These are phyloP conservation scores for Blastomussa wellsi DNA, from an alignment of 92 coral and sea anemone genomes.

Conservation along the genomic window DNA sequence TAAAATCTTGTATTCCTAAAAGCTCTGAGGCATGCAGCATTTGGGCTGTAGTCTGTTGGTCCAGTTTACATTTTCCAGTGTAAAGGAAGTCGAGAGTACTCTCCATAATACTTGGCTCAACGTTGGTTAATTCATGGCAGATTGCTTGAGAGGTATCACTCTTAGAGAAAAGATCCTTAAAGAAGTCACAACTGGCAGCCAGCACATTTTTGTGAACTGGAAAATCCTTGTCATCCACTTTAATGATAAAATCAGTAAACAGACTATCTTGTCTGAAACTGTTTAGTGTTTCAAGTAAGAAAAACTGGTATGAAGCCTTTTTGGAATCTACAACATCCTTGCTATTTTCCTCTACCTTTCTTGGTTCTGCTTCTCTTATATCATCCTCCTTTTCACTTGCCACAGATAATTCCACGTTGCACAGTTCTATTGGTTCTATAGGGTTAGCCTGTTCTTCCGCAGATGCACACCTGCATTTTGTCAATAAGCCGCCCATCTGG, in stretches of 20 bases:
- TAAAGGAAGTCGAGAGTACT: conserved; percentile 38
- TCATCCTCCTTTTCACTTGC: conserved; percentile 8
- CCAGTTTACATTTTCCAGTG: conserved; percentile 51
- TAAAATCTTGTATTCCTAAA: conserved; percentile 38
- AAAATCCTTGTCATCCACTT: conserved; percentile 32
- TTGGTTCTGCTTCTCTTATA: background rate
- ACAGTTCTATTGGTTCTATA: background rate
- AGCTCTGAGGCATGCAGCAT: conserved; percentile 40
- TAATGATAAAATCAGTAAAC: conserved; percentile 51
- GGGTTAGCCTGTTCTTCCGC: conserved; percentile 12
- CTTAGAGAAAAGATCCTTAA: conserved; percentile 40
- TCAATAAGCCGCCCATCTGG: conserved; percentile 24
- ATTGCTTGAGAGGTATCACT: conserved; percentile 7
- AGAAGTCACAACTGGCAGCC: conserved; percentile 31
- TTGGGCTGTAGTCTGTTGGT: conserved; percentile 25
- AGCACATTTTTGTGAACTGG: conserved; percentile 57
- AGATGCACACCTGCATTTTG: conserved; percentile 21
- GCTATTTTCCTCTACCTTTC: background rate
- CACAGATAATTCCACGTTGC: conserved; percentile 20
- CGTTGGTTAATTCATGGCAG: conserved; percentile 41
- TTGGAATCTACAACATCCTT: conserved; percentile 1
- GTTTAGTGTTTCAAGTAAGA: conserved; percentile 36
- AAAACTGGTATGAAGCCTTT: conserved; percentile 16
- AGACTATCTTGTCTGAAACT: conserved; percentile 5
- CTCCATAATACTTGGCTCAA: conserved; percentile 39